A percentile compares a stretch with the other conserved stretches of the same genome.
Conservation (phyloP, 2,797 vertebrate genomes). For the Hyperoplus immaculatus region DNA sequence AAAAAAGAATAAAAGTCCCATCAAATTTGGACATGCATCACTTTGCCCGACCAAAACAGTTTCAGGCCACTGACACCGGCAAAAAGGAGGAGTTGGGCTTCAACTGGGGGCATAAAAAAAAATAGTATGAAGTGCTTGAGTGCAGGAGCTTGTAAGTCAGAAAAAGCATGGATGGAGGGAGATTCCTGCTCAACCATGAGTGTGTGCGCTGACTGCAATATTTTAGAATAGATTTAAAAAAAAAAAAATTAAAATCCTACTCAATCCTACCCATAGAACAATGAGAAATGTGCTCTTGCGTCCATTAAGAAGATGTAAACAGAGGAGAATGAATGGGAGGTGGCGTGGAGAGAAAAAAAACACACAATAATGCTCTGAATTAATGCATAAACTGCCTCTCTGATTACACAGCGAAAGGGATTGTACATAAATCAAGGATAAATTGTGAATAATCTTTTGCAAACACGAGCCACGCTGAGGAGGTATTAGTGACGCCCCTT, state of each 20-base stretch:
- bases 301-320: constrained; percentile 54
- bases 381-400: constrained; percentile 51
- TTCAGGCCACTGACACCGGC: constrained; percentile 9
- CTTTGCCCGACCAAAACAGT: constrained; percentile 10
- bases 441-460: constrained; percentile 61
- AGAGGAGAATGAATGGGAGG: constrained; percentile 44
- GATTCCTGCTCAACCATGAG: neutral
- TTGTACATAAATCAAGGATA: constrained; percentile 59
- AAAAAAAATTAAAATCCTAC: neutral
- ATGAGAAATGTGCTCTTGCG: constrained; percentile 50
- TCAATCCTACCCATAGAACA: constrained; percentile 21
- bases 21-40: constrained; percentile 53
- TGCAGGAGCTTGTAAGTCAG: constrained; percentile 22
- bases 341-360: constrained; percentile 22
- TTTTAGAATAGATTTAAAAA: constrained; percentile 15
- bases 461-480: constrained; percentile 37
- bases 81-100: constrained; percentile 5
- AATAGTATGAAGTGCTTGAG: constrained; percentile 17
- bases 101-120: constrained; percentile 7
- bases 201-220: constrained; percentile 31
- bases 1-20: constrained; percentile 39
- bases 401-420: constrained; percentile 55
- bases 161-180: constrained; percentile 37
- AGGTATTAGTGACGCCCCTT: constrained; percentile 52
- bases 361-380: constrained; percentile 46